phyloP scores from a whole-genome alignment of 2,113 vertebrate genomes.

The Typhlomys cinereus region DNA sequence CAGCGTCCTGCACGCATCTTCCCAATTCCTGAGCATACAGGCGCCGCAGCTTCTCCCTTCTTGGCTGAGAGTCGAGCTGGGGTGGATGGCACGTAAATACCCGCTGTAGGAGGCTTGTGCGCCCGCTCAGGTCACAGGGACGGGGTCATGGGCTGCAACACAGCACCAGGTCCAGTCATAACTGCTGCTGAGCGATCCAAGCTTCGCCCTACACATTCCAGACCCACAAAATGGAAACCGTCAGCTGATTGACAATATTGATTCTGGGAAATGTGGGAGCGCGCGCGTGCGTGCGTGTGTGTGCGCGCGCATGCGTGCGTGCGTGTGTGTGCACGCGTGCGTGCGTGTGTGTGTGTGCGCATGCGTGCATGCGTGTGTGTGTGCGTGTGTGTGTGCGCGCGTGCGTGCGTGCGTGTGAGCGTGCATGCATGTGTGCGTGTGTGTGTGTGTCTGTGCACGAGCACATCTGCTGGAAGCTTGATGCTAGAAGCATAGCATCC shows the following conservation, averaged over 20 bases:
- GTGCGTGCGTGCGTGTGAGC: too few species aligned
- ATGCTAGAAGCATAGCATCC: too few species aligned
- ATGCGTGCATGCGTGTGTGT: fast-evolving
- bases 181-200: not conserved
- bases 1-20: too few species aligned
- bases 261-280: too few species aligned
- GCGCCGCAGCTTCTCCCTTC: not conserved
- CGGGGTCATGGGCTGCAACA: too few species aligned
- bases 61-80: not conserved
- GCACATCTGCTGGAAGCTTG: not conserved
- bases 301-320: too few species aligned
- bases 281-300: too few species aligned
- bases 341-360: not conserved
- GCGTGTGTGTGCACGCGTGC: too few species aligned
- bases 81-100: not conserved
- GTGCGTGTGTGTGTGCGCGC: too few species aligned
- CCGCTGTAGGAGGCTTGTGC: not conserved
- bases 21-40: not conserved
- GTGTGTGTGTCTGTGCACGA: too few species aligned
- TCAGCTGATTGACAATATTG: not conserved
- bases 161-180: not conserved
- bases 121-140: too few species aligned
- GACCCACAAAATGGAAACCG: not conserved
- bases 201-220: not conserved
- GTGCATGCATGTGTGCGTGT: too few species aligned